Evolutionary conservation across 2,888 invertebrate species (phyloP).

Genomic region (Eurytoma adleriae): DNA sequence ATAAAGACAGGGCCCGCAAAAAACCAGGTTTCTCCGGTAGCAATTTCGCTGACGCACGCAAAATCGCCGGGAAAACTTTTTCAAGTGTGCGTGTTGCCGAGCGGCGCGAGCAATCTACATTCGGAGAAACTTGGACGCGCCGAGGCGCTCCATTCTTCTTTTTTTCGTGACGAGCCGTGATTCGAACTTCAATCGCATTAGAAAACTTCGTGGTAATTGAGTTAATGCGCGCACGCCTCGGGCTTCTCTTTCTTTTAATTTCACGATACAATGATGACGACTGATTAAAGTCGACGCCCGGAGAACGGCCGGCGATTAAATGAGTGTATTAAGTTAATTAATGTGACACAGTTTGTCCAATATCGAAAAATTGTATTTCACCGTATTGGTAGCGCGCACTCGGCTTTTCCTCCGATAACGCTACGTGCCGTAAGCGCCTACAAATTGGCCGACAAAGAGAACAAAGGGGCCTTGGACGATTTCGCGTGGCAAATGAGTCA

Average conservation of each 20-base stretch:
- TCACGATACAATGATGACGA: background rate
- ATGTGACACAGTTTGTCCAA: background rate
- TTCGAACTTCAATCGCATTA: slow-evolving; percentile 9
- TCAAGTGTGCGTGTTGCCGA: background rate
- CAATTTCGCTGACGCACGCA: slow-evolving; percentile 1
- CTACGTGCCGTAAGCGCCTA: background rate
- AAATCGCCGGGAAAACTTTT: slow-evolving; percentile 25
- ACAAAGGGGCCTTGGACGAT: slow-evolving; percentile 31
- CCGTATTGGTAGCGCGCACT: background rate
- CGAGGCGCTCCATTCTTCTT: background rate
- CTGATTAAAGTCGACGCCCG: background rate
- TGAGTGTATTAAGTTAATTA: background rate
- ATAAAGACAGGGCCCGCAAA: background rate
- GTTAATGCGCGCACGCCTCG: background rate
- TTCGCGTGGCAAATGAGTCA: slow-evolving; percentile 30
- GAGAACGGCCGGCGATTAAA: background rate
- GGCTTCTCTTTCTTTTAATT: background rate
- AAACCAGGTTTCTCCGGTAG: slow-evolving; percentile 15
- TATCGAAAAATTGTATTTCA: background rate
- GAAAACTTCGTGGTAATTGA: background rate
- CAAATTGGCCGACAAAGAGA: background rate
- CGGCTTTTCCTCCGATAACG: background rate
- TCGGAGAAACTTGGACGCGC: slow-evolving; percentile 1
- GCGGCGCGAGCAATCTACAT: slow-evolving; percentile 4
- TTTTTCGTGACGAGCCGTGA: slow-evolving; percentile 16